Percentiles rank a stretch among this genome's conserved stretches.
phyloP scores from a whole-genome alignment of 2,888 invertebrate genomes.

The Coleophora flavipennella region DNA sequence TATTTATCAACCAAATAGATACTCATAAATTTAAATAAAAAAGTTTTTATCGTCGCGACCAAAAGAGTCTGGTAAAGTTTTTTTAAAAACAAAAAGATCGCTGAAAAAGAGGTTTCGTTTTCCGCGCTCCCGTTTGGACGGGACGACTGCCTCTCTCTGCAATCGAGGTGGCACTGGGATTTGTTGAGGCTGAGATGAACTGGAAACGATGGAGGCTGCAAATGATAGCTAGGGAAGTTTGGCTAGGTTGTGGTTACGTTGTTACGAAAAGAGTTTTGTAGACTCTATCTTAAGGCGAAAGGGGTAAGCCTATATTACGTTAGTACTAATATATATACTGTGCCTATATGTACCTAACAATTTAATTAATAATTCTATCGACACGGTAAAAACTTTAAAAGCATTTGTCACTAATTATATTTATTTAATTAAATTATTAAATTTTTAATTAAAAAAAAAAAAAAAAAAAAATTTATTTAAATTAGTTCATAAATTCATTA shows the following conservation, averaged over 20 bases:
- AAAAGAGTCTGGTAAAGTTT: not conserved
- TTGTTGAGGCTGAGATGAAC: slow-evolving; percentile 25
- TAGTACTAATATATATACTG: too few relatives aligned
- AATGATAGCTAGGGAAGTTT: slow-evolving; percentile 43
- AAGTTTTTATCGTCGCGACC: too few relatives aligned
- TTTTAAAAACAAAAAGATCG: slow-evolving; percentile 21
- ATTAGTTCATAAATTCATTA: too few relatives aligned
- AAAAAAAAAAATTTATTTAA: too few relatives aligned
- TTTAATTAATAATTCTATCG: too few relatives aligned
- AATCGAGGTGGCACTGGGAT: slow-evolving; percentile 37
- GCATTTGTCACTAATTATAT: too few relatives aligned
- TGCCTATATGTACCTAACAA: too few relatives aligned
- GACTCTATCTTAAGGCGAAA: too few relatives aligned
- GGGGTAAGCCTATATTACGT: too few relatives aligned
- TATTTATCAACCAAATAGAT: not conserved
- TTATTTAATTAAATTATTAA: too few relatives aligned
- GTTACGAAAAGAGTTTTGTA: not conserved
- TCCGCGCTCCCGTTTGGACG: slow-evolving; percentile 30
- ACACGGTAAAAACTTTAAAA: too few relatives aligned
- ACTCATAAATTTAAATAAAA: not conserved
- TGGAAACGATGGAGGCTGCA: slow-evolving; percentile 10
- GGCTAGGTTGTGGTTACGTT: slow-evolving; percentile 22
- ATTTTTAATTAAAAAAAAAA: too few relatives aligned
- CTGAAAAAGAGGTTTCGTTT: slow-evolving; percentile 33
- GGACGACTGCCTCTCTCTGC: slow-evolving; percentile 27